Percentiles rank a stretch among this genome's conserved stretches.
Conservation (phyloP, 2,113 vertebrate genomes). For the Dryoscopus gambensis region DNA sequence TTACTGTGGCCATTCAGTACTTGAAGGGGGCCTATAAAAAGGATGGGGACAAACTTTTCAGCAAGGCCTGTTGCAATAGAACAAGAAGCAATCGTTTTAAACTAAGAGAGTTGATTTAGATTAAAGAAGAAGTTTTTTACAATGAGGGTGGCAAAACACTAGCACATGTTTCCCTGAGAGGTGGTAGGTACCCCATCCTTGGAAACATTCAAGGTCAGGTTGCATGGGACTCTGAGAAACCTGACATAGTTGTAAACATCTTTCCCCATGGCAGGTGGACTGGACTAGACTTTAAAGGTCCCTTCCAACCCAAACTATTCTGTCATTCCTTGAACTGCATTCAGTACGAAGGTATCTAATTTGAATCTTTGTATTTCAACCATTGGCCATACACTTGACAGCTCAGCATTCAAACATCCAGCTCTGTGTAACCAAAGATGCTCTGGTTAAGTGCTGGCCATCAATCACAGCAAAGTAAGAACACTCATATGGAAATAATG, state of each 20-base stretch:
- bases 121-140: background rate
- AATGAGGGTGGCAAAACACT: background rate
- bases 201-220: background rate
- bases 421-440: background rate
- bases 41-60: background rate
- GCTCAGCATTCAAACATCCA: background rate
- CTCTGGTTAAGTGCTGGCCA: background rate
- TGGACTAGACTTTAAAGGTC: background rate
- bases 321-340: background rate
- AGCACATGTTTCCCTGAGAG: background rate
- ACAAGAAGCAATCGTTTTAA: background rate
- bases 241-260: rapidly evolving
- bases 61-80: background rate
- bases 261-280: background rate
- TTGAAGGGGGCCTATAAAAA: background rate
- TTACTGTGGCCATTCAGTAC: background rate
- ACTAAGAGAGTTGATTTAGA: background rate
- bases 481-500: background rate
- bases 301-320: background rate
- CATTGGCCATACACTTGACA: background rate
- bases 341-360: background rate
- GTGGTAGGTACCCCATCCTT: background rate
- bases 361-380: background rate
- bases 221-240: background rate
- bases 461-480: background rate